Conservation (phyloP, 2,888 invertebrate genomes). For the Cryptophagus acutangulus region DNA sequence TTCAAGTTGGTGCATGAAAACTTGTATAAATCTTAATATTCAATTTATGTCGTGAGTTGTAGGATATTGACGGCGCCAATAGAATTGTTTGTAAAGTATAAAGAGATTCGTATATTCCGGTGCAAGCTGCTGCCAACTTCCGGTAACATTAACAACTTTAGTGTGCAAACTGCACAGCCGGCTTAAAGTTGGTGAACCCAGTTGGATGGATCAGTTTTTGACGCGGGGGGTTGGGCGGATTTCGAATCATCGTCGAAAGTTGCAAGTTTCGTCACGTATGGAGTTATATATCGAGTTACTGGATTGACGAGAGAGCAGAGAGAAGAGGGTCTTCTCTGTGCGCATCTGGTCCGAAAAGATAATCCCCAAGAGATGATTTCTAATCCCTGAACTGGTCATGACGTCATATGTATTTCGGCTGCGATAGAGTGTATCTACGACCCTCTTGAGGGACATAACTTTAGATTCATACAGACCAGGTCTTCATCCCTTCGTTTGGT, state of each 20-base stretch:
- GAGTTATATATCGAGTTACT: conserved; percentile 44
- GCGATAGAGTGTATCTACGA: no score
- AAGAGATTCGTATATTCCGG: conserved; percentile 19
- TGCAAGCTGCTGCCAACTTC: conserved; percentile 24
- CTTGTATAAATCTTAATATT: conserved; percentile 10
- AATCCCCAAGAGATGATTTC: conserved; percentile 43
- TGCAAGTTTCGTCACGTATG: conserved; percentile 42
- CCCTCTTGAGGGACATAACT: conserved; percentile 35
- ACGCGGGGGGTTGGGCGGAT: conserved; percentile 17
- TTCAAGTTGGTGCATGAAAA: no score
- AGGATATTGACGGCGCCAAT: conserved; percentile 3
- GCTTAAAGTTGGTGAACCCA: conserved; percentile 19
- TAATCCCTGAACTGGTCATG: conserved; percentile 41
- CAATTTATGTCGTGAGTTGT: neutral
- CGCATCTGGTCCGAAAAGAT: conserved; percentile 39
- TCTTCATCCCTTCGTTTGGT: no score
- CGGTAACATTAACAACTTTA: conserved; percentile 24
- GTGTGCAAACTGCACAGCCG: conserved; percentile 18
- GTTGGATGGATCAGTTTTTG: conserved; percentile 17
- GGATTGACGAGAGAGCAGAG: conserved; percentile 36
- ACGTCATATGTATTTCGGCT: conserved; percentile 39
- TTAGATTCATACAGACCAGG: conserved; percentile 34
- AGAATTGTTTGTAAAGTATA: conserved; percentile 21
- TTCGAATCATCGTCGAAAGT: no score
- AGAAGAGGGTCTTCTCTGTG: conserved; percentile 20